Evolutionary conservation across 2,113 vertebrate species (phyloP).

Genomic region (Zosterops pallidus): DNA sequence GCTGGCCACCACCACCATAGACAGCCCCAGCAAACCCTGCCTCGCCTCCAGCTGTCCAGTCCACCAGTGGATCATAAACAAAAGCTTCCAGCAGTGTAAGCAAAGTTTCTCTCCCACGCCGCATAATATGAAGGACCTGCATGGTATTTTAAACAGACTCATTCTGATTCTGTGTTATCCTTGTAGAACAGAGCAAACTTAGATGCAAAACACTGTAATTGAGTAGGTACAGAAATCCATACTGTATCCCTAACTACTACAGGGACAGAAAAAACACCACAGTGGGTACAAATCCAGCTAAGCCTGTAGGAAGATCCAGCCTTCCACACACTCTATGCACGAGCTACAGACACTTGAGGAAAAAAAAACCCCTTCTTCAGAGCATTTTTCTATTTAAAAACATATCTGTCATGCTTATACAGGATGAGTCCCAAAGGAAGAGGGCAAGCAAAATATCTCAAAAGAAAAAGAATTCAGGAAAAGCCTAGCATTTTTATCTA

Average conservation of each 20-base stretch:
- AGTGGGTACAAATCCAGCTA: neutral
- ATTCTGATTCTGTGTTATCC: neutral
- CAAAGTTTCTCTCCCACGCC: constrained; percentile 92
- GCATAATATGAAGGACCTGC: constrained; percentile 97
- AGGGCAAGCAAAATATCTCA: neutral
- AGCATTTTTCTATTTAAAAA: neutral
- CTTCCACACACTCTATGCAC: neutral
- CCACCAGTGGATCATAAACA: constrained; percentile 96
- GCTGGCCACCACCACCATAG: constrained; percentile 95
- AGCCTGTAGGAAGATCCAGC: neutral
- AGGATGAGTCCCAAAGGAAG: neutral
- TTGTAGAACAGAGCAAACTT: neutral
- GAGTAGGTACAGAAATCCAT: neutral
- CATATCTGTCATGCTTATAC: neutral
- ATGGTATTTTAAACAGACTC: neutral
- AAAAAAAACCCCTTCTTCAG: neutral
- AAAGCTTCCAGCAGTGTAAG: constrained; percentile 95
- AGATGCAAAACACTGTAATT: neutral
- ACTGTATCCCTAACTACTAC: neutral
- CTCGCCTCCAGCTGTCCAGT: constrained; percentile 97
- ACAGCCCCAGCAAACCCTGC: constrained; percentile 97
- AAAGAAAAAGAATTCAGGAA: neutral
- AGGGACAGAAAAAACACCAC: neutral
- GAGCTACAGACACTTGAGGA: neutral
- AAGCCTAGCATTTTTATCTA: neutral